A percentile compares a stretch with the other conserved stretches of the same genome.
Evolutionary conservation across 2,888 invertebrate species (phyloP).

Genomic region (Tachina fera): DNA sequence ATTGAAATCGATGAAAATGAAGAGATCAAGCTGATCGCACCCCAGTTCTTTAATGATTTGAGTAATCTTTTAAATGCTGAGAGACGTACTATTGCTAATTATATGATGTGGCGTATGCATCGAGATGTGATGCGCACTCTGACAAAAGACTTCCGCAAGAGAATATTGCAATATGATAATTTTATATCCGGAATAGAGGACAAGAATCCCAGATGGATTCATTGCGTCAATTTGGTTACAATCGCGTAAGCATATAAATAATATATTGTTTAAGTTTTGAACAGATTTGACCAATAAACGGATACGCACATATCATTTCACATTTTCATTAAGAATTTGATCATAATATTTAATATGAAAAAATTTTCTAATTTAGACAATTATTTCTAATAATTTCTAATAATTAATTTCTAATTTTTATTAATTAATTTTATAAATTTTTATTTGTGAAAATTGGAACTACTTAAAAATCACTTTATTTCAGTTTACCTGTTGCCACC

Average conservation of each 20-base stretch:
- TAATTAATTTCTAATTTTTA: no score
- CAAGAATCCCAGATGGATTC: constrained; percentile 95
- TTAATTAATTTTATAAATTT: no score
- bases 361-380: no score
- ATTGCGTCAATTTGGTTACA: constrained; percentile 92
- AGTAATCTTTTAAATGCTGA: constrained; percentile 86
- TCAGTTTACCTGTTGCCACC: no score
- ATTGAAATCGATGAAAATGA: constrained; percentile 87
- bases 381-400: no score
- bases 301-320: no score
- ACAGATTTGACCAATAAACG: no score
- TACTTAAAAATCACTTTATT: no score
- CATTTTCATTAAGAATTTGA: no score
- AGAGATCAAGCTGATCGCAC: constrained; percentile 92
- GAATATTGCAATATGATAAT: constrained; percentile 92
- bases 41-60: constrained; percentile 89
- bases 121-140: constrained; percentile 92
- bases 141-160: constrained; percentile 89
- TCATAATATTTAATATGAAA: no score
- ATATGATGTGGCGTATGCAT: constrained; percentile 95
- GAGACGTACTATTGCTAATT: constrained; percentile 91
- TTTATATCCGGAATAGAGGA: constrained; percentile 92
- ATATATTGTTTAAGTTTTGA: no score
- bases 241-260: constrained; percentile 85
- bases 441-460: no score